Percentiles rank a stretch among this genome's conserved stretches.
Evolutionary conservation across 1,140 invertebrate genomes (phyloP).

Genomic region (Drosophila kepulauana): DNA sequence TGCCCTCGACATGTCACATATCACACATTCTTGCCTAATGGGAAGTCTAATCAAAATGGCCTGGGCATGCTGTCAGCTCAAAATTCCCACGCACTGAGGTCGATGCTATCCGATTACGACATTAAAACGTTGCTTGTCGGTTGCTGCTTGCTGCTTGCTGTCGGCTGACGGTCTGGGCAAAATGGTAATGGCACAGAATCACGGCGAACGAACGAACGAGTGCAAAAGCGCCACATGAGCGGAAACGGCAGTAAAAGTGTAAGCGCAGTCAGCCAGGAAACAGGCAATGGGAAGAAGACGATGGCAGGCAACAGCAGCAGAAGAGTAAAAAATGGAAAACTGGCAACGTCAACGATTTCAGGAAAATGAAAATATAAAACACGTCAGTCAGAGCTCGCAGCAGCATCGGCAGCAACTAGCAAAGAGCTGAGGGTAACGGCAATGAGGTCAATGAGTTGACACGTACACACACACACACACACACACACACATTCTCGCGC

Average conservation of each 20-base stretch:
- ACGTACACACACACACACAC: slow-evolving; percentile 35
- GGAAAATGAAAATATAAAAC: slow-evolving; percentile 18
- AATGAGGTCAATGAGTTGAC: slow-evolving; percentile 61
- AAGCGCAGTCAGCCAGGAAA: slow-evolving; percentile 28
- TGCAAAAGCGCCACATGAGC: slow-evolving; percentile 9
- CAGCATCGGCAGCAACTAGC: slow-evolving; percentile 11
- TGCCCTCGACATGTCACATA: slow-evolving; percentile 10
- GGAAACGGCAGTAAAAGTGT: slow-evolving; percentile 11
- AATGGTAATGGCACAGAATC: slow-evolving; percentile 35
- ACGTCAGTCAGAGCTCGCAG: slow-evolving; percentile 19
- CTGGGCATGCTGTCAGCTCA: slow-evolving; percentile 27
- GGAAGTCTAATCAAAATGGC: slow-evolving; percentile 19
- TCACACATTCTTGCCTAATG: not conserved
- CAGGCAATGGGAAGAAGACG: slow-evolving; percentile 10
- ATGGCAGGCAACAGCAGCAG: not conserved
- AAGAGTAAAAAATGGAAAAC: not conserved
- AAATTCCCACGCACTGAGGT: slow-evolving; percentile 22
- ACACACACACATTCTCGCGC: not conserved
- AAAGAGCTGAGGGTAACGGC: slow-evolving; percentile 17
- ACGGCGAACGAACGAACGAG: slow-evolving; percentile 20
- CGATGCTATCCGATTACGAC: slow-evolving; percentile 47
- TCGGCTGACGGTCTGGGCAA: not conserved
- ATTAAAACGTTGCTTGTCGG: slow-evolving; percentile 36
- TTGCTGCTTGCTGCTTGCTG: not conserved
- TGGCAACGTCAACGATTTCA: slow-evolving; percentile 34